Percentiles rank a stretch among this genome's conserved stretches.
Conservation (phyloP, 2,888 invertebrate species). For the Lathronympha strigana region DNA sequence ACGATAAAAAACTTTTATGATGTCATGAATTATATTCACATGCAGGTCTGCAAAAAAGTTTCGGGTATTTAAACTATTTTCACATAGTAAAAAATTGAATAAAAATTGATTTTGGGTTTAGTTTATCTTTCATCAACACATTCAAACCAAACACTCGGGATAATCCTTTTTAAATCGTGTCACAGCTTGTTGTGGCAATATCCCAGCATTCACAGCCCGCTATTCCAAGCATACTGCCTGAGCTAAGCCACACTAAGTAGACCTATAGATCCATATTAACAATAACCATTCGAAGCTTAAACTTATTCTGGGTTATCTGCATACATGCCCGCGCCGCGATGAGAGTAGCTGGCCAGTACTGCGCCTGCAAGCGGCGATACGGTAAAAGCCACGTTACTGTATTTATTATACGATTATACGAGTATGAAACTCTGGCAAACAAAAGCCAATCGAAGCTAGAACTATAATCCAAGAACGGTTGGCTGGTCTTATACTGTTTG, state of each 20-base stretch:
- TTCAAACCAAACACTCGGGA: constrained; percentile 23
- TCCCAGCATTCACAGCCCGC: constrained; percentile 16
- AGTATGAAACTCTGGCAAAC: constrained; percentile 16
- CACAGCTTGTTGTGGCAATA: constrained; percentile 30
- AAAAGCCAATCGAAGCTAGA: constrained; percentile 6
- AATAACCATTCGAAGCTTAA: not conserved
- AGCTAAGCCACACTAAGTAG: not conserved
- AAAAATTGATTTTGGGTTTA: constrained; percentile 18
- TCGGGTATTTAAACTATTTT: not conserved
- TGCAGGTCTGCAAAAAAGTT: not conserved
- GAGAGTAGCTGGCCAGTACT: not conserved
- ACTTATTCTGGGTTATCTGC: not conserved
- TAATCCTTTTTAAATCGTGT: constrained; percentile 40
- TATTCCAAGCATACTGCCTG: not conserved
- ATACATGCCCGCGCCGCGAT: not conserved
- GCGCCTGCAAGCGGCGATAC: constrained; percentile 26
- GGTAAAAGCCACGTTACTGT: constrained; percentile 19
- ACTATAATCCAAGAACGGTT: constrained; percentile 5
- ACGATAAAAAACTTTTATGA: not conserved
- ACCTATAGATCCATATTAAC: not conserved
- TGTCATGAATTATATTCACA: not conserved
- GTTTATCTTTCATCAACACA: constrained; percentile 33
- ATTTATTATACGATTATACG: constrained; percentile 20
- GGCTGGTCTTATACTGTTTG: not conserved
- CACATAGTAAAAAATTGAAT: not conserved